Evolutionary conservation across 2,888 invertebrate species (phyloP).

Genomic region (Patella pellucida): DNA sequence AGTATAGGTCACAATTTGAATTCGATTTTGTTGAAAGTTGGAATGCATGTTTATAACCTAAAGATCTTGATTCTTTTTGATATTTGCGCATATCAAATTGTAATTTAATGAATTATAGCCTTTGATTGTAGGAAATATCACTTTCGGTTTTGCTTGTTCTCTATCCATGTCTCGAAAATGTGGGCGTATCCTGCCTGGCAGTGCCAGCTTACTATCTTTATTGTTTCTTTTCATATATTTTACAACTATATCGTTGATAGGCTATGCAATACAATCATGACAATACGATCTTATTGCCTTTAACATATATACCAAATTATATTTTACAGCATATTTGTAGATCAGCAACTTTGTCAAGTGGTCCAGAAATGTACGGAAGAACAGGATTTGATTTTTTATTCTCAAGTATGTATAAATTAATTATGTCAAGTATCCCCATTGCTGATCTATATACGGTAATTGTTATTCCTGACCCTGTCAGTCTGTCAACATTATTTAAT

Average conservation of each 20-base stretch:
- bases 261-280: constrained; percentile 8
- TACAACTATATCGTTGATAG: not conserved
- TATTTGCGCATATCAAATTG: too few relatives aligned
- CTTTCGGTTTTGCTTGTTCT: too few relatives aligned
- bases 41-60: too few relatives aligned
- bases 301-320: not conserved
- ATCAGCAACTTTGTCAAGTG: constrained; percentile 82
- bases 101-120: too few relatives aligned
- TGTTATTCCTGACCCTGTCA: not conserved
- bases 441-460: not conserved
- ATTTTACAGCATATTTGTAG: constrained; percentile 73
- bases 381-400: constrained; percentile 76
- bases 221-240: too few relatives aligned
- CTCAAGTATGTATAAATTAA: constrained; percentile 62
- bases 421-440: not conserved
- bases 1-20: too few relatives aligned
- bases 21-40: too few relatives aligned
- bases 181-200: too few relatives aligned
- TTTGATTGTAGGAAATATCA: too few relatives aligned
- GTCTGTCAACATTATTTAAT: not conserved
- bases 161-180: too few relatives aligned
- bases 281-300: not conserved
- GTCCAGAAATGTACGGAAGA: constrained; percentile 82
- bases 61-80: too few relatives aligned
- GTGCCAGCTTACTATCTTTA: too few relatives aligned